Percentiles rank a stretch among this genome's conserved stretches.
These are phyloP conservation scores for Takifugu rubripes DNA, from an alignment of 2,797 vertebrate species.

Conservation along the genomic window DNA sequence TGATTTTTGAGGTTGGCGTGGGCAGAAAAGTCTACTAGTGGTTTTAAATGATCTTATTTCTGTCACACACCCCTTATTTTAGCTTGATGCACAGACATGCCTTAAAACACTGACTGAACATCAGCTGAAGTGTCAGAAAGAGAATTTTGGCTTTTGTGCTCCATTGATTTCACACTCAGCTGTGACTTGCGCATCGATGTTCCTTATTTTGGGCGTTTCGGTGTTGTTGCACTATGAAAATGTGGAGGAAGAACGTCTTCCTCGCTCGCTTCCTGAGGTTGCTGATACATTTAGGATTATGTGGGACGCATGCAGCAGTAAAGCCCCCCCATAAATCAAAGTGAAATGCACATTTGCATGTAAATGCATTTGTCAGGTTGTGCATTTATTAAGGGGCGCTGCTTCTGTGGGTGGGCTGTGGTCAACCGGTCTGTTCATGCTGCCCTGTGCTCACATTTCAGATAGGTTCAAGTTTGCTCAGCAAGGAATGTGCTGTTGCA, in stretches of 20 bases:
- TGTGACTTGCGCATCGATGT: too few species aligned
- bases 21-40: slow-evolving; percentile 1
- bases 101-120: too few species aligned
- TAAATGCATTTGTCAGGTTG: slow-evolving; percentile 5
- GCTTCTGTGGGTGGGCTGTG: slow-evolving; percentile 14
- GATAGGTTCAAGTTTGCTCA: slow-evolving; percentile 2
- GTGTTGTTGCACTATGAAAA: neutral
- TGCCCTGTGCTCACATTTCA: slow-evolving; percentile 19
- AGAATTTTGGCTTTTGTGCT: too few species aligned
- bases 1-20: slow-evolving; percentile 6
- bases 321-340: slow-evolving; percentile 6
- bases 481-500: slow-evolving; percentile 2
- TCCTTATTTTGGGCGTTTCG: too few species aligned
- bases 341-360: slow-evolving; percentile 15
- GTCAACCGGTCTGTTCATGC: slow-evolving; percentile 24
- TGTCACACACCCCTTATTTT: too few species aligned
- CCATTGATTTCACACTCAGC: too few species aligned
- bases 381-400: slow-evolving; percentile 1
- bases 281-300: too few species aligned
- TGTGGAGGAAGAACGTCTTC: neutral
- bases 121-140: too few species aligned
- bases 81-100: too few species aligned
- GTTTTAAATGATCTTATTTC: too few species aligned
- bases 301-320: neutral
- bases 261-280: too few species aligned